These are phyloP conservation scores for Halocynthia roretzi DNA, from an alignment of 23 tunicate genomes.

Conservation along the genomic window DNA sequence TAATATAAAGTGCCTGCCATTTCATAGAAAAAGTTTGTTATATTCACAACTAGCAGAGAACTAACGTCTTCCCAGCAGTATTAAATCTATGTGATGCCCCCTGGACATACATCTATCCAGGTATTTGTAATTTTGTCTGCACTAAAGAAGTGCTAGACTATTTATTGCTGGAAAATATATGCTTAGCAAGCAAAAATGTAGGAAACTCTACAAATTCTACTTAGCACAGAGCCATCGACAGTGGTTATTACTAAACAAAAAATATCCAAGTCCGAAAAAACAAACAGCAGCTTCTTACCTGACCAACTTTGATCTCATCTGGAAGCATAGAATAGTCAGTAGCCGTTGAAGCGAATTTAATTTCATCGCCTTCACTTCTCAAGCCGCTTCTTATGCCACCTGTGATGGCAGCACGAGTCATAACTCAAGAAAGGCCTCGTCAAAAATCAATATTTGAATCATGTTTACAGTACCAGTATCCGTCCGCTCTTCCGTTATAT, in stretches of 20 bases:
- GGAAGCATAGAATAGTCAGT: conserved; percentile 59
- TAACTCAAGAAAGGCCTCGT: too few species aligned
- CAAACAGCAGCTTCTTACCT: conserved; percentile 18
- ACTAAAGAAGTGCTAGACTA: too few species aligned
- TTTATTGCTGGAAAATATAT: too few species aligned
- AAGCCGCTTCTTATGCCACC: not conserved
- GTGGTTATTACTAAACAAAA: not conserved
- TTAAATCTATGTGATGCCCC: too few species aligned
- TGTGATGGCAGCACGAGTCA: not conserved
- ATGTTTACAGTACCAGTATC: not conserved
- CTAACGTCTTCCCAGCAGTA: too few species aligned
- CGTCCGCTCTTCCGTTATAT: not conserved
- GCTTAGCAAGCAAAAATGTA: not conserved
- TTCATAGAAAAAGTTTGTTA: too few species aligned
- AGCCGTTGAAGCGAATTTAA: conserved; percentile 50
- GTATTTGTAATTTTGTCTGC: too few species aligned
- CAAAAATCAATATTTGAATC: too few species aligned
- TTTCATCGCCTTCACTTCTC: conserved; percentile 54
- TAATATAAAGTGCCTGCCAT: too few species aligned
- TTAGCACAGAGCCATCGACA: not conserved
- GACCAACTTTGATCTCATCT: conserved; percentile 86
- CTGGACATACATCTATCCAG: too few species aligned
- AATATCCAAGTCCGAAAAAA: not conserved
- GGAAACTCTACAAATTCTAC: not conserved
- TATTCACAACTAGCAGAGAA: too few species aligned